Base-by-base conservation (phyloP, 2,888 invertebrate species). In the Chrysolina haemoptera region DNA sequence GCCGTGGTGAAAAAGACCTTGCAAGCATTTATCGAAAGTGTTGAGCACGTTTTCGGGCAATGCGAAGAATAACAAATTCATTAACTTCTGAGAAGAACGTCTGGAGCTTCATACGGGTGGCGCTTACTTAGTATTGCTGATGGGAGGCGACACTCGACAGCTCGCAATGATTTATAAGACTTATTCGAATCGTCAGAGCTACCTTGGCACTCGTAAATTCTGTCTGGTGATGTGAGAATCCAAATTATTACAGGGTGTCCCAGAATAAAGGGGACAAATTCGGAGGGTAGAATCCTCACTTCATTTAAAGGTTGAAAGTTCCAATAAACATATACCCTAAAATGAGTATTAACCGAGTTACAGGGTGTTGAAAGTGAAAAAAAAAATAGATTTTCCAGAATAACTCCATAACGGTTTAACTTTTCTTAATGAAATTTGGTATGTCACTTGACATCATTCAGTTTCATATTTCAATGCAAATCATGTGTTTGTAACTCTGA, bases 91-190 rank as follows among this genome's bases (percentile, higher is more conserved):
- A 79, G 80, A 81, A 81, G 73, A 71, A 76, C 68, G 80, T 79
- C 79, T 75, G 66, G 71, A 68, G 59, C 27, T 67, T 12, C 16
- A 67, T 74, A 73, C 77, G 80, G 81, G 81, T 81, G 81, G 81
- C 80, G 78, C 78, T 78, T 75, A 75, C 76, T 81, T 81, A 79
- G 78, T 80, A 81, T 81, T 79, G 79, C 71, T 73, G 71, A 76
- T 78, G 75, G 67, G 76, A 75, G 65, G 55, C 67, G n/a, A 62
- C 35, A 62, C 70, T 73, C 74, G 78, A 78, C 78, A 76, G 73
- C 74, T 67, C 20, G 53, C 67, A 12, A 50, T 66, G 12, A 67
- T 67, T 67, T 67, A 67, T 67, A 35, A n/a, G 53, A 41, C 67
- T 1, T 67, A 53, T 67, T 67, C 67, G 67, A 53, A 55, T 67